Evolutionary conservation across 2,888 invertebrate species (phyloP).

Genomic region (Nephrotoma flavescens): DNA sequence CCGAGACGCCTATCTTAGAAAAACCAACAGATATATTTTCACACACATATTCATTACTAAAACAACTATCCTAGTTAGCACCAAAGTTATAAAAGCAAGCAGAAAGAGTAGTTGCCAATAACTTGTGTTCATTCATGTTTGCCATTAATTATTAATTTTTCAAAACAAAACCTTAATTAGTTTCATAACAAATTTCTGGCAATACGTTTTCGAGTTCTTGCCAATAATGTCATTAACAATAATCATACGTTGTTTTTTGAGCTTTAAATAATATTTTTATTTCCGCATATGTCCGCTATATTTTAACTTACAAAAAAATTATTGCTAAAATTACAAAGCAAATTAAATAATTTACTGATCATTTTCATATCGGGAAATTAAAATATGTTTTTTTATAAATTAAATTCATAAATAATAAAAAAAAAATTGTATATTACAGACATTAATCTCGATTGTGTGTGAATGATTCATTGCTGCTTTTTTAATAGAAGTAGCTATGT

Average conservation of each 20-base stretch:
- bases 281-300: background rate
- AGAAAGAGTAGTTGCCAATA: background rate
- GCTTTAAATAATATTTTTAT: background rate
- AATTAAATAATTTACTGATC: background rate
- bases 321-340: background rate
- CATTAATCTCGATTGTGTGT: background rate
- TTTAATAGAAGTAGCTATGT: background rate
- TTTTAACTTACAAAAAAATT: background rate
- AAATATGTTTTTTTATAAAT: background rate
- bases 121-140: background rate
- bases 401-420: background rate
- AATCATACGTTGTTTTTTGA: background rate
- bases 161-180: background rate
- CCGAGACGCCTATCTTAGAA: too few species aligned
- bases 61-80: background rate
- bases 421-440: background rate
- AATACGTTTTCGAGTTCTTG: background rate
- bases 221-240: background rate
- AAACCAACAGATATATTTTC: too few species aligned
- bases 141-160: background rate
- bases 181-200: background rate
- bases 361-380: background rate
- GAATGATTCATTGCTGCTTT: background rate
- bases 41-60: too few species aligned
- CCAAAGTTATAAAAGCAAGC: background rate